Evolutionary conservation across 30 jellyfish, hydroid and myxozoan species (phyloP).

Genomic region (Cassiopea xamachana): DNA sequence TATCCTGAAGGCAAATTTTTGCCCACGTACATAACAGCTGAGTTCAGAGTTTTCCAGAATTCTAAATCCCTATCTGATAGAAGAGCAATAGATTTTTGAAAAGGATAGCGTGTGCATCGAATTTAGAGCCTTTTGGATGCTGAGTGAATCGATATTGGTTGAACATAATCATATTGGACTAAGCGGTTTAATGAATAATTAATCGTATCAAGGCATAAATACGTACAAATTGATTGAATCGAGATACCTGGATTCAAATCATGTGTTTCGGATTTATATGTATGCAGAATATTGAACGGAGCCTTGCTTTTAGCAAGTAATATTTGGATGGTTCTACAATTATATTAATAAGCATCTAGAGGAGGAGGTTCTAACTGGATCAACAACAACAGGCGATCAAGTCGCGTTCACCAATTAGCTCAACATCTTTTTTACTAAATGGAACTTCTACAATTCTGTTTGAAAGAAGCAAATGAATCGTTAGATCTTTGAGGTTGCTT

Average conservation of each 20-base stretch:
- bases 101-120: background rate
- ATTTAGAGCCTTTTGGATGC: background rate
- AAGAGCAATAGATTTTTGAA: background rate
- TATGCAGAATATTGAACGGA: background rate
- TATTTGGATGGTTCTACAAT: background rate
- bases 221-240: background rate
- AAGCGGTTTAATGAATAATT: background rate
- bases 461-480: background rate
- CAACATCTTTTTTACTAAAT: too few species aligned
- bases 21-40: background rate
- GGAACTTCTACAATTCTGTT: too few species aligned
- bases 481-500: background rate
- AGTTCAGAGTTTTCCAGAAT: background rate
- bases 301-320: background rate
- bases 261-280: background rate
- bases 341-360: too few species aligned
- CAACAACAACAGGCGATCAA: background rate
- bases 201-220: background rate
- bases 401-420: background rate
- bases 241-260: background rate
- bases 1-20: background rate
- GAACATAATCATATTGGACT: background rate
- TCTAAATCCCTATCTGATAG: background rate
- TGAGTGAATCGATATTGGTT: background rate
- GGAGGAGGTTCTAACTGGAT: background rate